Evolutionary conservation across 2,113 vertebrate species (phyloP).

Genomic region (Sisor rabdophorus): DNA sequence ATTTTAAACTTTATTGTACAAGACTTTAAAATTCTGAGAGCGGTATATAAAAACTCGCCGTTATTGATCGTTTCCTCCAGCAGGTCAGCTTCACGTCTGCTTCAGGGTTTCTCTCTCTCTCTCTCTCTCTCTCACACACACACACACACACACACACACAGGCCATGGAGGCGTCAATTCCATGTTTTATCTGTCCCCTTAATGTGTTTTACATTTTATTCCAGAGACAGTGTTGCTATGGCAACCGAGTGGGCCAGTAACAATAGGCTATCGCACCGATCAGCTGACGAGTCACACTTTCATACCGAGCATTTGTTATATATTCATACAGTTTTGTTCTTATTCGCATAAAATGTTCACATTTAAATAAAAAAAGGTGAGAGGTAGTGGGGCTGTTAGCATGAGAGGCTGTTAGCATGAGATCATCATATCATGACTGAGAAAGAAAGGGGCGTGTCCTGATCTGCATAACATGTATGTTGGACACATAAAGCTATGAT

Average conservation of each 20-base stretch:
- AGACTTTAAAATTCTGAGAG: constrained; percentile 28
- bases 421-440: not conserved
- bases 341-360: not conserved
- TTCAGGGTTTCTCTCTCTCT: not conserved
- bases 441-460: not conserved
- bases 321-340: not conserved
- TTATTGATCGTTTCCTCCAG: constrained; percentile 12
- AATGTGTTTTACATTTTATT: not conserved
- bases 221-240: constrained; percentile 2
- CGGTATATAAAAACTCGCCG: constrained; percentile 4
- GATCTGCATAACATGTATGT: not conserved
- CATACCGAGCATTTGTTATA: not conserved
- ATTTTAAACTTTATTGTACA: constrained; percentile 28
- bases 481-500: too few species aligned
- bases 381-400: not conserved
- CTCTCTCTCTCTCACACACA: too few species aligned
- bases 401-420: not conserved
- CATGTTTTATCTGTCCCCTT: not conserved
- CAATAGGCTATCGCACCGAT: not conserved
- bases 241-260: not conserved
- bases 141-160: too few species aligned
- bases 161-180: not conserved
- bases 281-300: not conserved
- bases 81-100: not conserved
- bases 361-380: not conserved